A percentile compares a stretch with the other conserved stretches of the same genome.
Conservation (phyloP, 2,888 invertebrate genomes). For the Cerceris rybyensis region DNA sequence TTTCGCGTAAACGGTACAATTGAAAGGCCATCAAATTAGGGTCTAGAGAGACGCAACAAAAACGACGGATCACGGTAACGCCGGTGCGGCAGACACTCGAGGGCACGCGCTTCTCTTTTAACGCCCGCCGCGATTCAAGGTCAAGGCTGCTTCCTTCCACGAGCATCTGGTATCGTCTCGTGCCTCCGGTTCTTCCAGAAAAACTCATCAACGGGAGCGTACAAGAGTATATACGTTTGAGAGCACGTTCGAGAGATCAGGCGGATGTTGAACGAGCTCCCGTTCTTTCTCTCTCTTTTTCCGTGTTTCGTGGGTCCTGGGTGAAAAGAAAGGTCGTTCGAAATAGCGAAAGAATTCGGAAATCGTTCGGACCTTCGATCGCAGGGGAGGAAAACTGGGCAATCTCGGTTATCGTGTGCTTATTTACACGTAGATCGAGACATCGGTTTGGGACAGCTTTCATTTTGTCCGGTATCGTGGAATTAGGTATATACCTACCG, state of each 20-base stretch:
- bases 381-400: not conserved
- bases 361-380: too few species aligned
- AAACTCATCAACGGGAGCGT: constrained; percentile 30
- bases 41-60: too few species aligned
- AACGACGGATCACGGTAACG: too few species aligned
- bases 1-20: not conserved
- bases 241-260: too few species aligned
- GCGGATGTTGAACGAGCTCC: too few species aligned
- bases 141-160: constrained; percentile 54
- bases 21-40: too few species aligned
- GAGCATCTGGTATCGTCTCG: constrained; percentile 49
- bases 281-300: too few species aligned
- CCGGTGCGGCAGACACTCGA: not conserved
- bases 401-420: not conserved
- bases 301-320: too few species aligned
- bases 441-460: not conserved
- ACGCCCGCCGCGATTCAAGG: constrained; percentile 43
- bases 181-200: constrained; percentile 25
- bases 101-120: constrained; percentile 43
- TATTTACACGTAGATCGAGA: constrained; percentile 3
- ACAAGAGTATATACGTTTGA: too few species aligned
- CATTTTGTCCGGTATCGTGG: constrained; percentile 11
- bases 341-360: not conserved
- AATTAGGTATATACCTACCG: constrained; percentile 13
- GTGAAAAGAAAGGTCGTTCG: too few species aligned